A percentile compares a stretch with the other conserved stretches of the same genome.
These are phyloP conservation scores for Taenioides sp. DNA, from an alignment of 2,797 vertebrate species.

Conservation along the genomic window DNA sequence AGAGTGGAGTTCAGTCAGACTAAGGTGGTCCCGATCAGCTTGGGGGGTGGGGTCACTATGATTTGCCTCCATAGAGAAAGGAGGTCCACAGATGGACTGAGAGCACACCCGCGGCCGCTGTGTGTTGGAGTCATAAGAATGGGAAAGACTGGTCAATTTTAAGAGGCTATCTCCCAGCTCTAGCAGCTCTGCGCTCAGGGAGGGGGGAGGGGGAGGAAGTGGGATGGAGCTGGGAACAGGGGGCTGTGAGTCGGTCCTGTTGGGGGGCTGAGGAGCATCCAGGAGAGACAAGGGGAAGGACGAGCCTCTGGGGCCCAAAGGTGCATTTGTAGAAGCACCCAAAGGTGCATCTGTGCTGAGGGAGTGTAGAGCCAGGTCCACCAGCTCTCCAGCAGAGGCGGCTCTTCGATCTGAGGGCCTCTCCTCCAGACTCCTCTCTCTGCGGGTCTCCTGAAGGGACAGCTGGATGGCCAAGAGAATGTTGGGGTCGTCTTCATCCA, in stretches of 20 bases:
- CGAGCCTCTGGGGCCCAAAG: constrained; percentile 88
- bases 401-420: constrained; percentile 53
- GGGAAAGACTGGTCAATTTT: constrained; percentile 83
- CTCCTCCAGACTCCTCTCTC: constrained; percentile 54
- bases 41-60: constrained; percentile 56
- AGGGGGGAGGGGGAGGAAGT: constrained; percentile 80
- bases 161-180: constrained; percentile 93
- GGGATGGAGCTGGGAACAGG: constrained; percentile 43
- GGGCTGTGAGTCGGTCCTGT: constrained; percentile 76
- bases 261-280: constrained; percentile 82
- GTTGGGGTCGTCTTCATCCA: constrained; percentile 98
- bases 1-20: constrained; percentile 52
- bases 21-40: constrained; percentile 52
- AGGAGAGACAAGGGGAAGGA: constrained; percentile 83
- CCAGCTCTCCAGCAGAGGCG: constrained; percentile 63
- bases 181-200: constrained; percentile 93
- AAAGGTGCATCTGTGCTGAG: constrained; percentile 82
- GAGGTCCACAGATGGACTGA: constrained; percentile 51
- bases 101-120: constrained; percentile 58
- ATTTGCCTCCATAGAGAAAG: constrained; percentile 43
- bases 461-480: constrained; percentile 97
- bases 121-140: constrained; percentile 69
- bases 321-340: constrained; percentile 82
- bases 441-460: constrained; percentile 91
- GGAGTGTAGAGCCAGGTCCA: constrained; percentile 76